A percentile compares a stretch with the other conserved stretches of the same genome.
Conservation (phyloP, 2,888 invertebrate genomes). For the Orgyia antiqua region DNA sequence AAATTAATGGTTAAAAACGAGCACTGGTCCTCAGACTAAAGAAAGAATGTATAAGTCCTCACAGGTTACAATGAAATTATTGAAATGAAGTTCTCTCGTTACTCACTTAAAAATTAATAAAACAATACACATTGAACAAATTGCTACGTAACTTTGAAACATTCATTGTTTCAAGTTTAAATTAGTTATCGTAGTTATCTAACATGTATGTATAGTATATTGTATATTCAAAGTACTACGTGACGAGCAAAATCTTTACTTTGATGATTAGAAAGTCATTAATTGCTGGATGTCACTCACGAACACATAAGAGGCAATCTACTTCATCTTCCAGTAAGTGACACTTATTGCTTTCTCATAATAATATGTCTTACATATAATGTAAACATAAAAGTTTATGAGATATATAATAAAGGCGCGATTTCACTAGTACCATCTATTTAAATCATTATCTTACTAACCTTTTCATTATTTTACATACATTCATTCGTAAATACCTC, state of each 20-base stretch:
- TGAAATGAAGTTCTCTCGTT: too few relatives aligned
- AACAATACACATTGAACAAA: too few relatives aligned
- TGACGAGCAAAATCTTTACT: conserved; percentile 28
- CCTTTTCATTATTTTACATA: too few relatives aligned
- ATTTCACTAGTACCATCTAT: too few relatives aligned
- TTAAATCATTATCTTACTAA: too few relatives aligned
- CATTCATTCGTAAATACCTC: too few relatives aligned
- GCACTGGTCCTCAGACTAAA: too few relatives aligned
- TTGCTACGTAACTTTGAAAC: conserved; percentile 21
- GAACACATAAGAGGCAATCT: conserved; percentile 25
- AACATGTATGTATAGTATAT: conserved; percentile 30
- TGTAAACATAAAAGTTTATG: not conserved
- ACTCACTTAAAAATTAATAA: too few relatives aligned
- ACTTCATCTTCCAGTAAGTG: not conserved
- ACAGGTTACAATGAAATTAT: too few relatives aligned
- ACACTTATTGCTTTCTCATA: not conserved
- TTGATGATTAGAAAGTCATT: conserved; percentile 36
- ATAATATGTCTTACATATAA: not conserved
- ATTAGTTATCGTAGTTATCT: conserved; percentile 23
- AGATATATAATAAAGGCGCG: too few relatives aligned
- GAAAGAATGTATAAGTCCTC: too few relatives aligned
- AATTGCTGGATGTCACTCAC: conserved; percentile 23
- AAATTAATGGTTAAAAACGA: too few relatives aligned
- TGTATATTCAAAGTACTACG: conserved; percentile 21
- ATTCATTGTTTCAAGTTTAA: conserved; percentile 22